Conservation (phyloP, 2,113 vertebrate species). For the Martes martes region DNA sequence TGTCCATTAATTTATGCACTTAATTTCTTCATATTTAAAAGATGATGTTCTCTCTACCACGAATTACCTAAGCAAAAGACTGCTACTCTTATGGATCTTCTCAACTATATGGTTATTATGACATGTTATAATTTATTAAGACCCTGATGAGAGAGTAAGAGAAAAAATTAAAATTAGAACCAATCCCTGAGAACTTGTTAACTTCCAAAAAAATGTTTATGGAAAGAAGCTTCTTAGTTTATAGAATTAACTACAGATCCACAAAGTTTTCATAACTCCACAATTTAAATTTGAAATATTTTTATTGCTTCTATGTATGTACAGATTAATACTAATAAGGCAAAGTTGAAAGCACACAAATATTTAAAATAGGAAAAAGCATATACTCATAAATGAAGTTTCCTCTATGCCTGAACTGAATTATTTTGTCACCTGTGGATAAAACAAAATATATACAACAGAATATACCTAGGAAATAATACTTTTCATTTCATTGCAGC, state of each 20-base stretch:
- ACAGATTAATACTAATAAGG: neutral
- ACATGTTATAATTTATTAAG: neutral
- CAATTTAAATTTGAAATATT: neutral
- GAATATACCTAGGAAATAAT: neutral
- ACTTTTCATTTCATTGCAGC: neutral
- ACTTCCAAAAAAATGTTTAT: neutral
- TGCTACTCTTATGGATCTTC: neutral
- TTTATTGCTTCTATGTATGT: neutral
- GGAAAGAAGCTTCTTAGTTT: conserved; percentile 4
- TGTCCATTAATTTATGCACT: neutral
- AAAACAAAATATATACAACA: neutral
- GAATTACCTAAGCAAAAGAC: neutral
- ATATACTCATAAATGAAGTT: neutral
- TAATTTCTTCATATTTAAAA: neutral
- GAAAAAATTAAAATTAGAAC: neutral
- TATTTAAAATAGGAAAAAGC: conserved; percentile 1
- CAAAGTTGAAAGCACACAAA: neutral
- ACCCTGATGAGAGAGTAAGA: neutral
- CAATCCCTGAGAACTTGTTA: neutral
- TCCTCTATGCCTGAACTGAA: neutral
- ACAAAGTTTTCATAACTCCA: neutral
- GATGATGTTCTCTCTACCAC: neutral
- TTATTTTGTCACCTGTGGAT: neutral
- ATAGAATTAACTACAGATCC: neutral
- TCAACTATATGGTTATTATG: neutral